A percentile compares a stretch with the other conserved stretches of the same genome.
phyloP scores from a whole-genome alignment of 2,797 vertebrate genomes.

The Smutsia gigantea region DNA sequence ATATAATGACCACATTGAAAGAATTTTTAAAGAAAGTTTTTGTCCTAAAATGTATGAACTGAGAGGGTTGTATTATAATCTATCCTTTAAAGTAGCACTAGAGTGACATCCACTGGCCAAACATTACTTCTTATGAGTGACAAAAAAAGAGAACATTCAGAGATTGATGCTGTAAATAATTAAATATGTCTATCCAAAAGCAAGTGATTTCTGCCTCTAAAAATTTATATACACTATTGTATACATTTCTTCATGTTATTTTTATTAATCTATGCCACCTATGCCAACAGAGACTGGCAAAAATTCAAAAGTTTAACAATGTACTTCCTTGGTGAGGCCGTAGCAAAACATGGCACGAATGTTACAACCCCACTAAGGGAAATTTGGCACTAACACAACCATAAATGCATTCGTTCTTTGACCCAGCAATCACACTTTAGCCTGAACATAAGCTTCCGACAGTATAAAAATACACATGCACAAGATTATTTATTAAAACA shows the following conservation, averaged over 20 bases:
- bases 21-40: neutral
- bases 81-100: neutral
- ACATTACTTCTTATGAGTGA: neutral
- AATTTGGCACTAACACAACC: neutral
- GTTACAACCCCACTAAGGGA: neutral
- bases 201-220: neutral
- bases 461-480: neutral
- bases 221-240: neutral
- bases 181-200: neutral
- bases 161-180: neutral
- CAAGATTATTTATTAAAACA: neutral
- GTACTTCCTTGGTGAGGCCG: neutral
- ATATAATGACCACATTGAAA: neutral
- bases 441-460: neutral
- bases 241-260: neutral
- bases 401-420: neutral
- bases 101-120: constrained; percentile 79
- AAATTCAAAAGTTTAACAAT: neutral
- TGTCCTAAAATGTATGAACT: neutral
- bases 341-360: neutral
- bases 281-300: neutral
- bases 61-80: neutral
- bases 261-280: neutral
- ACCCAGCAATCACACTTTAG: neutral
- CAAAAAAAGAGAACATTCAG: neutral